Base-by-base conservation (phyloP, 1,140 invertebrate genomes). In the Ylistrum balloti region DNA sequence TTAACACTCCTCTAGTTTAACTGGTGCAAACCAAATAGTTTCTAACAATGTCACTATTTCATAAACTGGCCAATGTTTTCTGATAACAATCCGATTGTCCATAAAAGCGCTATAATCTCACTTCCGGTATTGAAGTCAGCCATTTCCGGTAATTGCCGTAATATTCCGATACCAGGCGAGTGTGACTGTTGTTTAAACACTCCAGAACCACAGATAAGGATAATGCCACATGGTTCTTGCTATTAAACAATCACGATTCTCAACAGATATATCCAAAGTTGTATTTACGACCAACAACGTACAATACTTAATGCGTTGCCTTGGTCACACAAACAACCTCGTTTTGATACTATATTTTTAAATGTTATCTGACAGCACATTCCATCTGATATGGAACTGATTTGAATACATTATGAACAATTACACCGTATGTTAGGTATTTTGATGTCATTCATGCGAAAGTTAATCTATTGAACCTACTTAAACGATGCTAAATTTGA, bases 61-160 rank as follows among this genome's bases (percentile, higher is more conserved):
- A 74, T 74, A n/a, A 28, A 9, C n/a, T n/a, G 22, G n/a, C n/a
- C 22, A 74, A n/a, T n/a, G 17, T 74, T 74, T 17, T 28, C 22
- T 28, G 56, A 74, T 74, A 74, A 3, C 22, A 5, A 74, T 74
- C n/a, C n/a, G n/a, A 22, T 28, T 0, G 56, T 28, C 56, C 56
- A 74, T 74, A 17, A 74, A 74, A 74, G 56, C 28, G 56, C n/a
- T 74, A 28, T 74, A 74, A 74, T 74, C 56, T 74, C 13, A 74
- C 56, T 74, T 74, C 56, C 56, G 56, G 56, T 74, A 74, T 28
- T 74, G 56, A n/a, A 74, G 56, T 74, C 56, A 28, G 56, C 56
- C 56, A 74, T 74, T 74, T 74, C 56, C 56, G 56, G 22, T 74
- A 74, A 74, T 74, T n/a, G 56, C n/a, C 56, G 17, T 28, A 74